phyloP scores from a whole-genome alignment of 1,140 invertebrate genomes.

The Drosophila orosa region DNA sequence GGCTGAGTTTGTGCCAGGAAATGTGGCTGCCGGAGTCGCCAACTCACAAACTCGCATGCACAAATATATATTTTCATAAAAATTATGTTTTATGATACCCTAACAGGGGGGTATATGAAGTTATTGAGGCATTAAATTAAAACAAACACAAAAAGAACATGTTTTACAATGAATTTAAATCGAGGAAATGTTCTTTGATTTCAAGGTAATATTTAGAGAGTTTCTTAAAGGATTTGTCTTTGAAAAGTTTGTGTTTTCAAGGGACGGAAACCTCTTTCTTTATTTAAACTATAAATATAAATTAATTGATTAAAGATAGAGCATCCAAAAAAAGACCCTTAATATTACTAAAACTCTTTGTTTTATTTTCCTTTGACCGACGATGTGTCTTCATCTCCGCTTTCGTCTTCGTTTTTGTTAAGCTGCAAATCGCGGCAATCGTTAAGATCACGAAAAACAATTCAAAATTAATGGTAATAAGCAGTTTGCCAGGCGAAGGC shows the following conservation, averaged over 20 bases:
- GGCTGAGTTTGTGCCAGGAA: slow-evolving; percentile 34
- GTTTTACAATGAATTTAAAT: not conserved
- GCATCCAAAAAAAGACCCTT: not conserved
- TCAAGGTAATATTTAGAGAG: not conserved
- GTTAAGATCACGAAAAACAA: slow-evolving; percentile 84
- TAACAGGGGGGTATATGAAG: not conserved
- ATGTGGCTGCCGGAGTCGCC: slow-evolving; percentile 22
- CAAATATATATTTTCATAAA: slow-evolving; percentile 75
- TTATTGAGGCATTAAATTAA: too few relatives aligned
- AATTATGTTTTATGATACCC: slow-evolving; percentile 26
- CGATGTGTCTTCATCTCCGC: slow-evolving; percentile 17
- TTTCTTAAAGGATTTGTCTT: not conserved
- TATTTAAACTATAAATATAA: not conserved
- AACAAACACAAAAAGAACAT: not conserved
- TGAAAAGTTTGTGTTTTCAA: not conserved
- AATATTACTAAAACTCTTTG: not conserved
- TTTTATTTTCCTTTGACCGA: slow-evolving; percentile 40
- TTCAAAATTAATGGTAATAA: slow-evolving; percentile 85
- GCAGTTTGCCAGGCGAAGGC: slow-evolving; percentile 67
- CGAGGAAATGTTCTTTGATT: too few relatives aligned
- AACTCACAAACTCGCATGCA: slow-evolving; percentile 40
- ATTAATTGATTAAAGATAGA: not conserved
- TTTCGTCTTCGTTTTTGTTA: slow-evolving; percentile 63
- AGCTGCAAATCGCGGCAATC: slow-evolving; percentile 83
- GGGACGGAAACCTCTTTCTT: not conserved